These are phyloP conservation scores for Drosophila takahashii DNA, from an alignment of 1,140 invertebrate genomes.

Conservation along the genomic window DNA sequence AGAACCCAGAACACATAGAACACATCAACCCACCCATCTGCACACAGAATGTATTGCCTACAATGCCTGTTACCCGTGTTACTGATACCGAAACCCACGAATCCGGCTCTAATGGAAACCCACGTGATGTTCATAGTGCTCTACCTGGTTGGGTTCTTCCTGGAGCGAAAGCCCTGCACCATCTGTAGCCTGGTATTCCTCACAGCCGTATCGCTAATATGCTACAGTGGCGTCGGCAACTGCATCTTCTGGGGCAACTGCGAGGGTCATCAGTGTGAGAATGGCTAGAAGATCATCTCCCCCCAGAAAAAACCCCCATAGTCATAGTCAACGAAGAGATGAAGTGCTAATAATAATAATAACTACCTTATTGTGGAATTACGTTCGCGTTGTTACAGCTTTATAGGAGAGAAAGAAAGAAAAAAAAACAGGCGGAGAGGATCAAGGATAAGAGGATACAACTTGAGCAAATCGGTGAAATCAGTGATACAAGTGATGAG, in stretches of 20 bases:
- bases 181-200: conserved; percentile 98
- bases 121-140: conserved; percentile 98
- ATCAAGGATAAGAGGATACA: conserved; percentile 8
- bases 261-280: conserved; percentile 90
- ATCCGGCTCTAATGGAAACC: conserved; percentile 96
- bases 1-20: conserved; percentile 6
- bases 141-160: conserved; percentile 96
- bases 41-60: conserved; percentile 95
- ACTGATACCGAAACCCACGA: conserved; percentile 97
- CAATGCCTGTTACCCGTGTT: conserved; percentile 99
- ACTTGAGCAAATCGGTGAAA: conserved; percentile 44
- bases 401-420: conserved; percentile 31
- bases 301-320: background rate
- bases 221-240: conserved; percentile 97
- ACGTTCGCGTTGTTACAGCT: conserved; percentile 58
- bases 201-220: conserved; percentile 95
- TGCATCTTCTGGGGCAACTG: conserved; percentile 96
- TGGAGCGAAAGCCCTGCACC: conserved; percentile 98
- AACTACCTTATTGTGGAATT: conserved; percentile 31
- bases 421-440: background rate
- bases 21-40: conserved; percentile 8
- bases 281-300: conserved; percentile 84
- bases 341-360: conserved; percentile 56
- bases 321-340: conserved; percentile 45
- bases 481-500: conserved; percentile 53